Conservation (phyloP, 2,888 invertebrate genomes). For the Elysia crispata region DNA sequence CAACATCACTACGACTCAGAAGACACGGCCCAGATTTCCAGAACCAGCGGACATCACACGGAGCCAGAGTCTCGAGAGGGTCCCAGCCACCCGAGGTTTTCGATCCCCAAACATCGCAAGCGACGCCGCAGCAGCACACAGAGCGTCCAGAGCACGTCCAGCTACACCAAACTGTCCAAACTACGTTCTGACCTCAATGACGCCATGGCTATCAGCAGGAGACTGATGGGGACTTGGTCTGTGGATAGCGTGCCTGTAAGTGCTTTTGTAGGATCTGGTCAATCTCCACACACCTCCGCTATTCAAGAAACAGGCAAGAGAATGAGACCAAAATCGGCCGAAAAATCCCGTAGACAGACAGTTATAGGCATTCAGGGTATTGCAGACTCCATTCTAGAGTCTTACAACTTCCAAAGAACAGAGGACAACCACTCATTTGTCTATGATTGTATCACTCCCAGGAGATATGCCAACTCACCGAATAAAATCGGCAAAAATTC, state of each 20-base stretch:
- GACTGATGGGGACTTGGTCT: not conserved
- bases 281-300: too few species aligned
- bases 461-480: too few species aligned
- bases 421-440: constrained; percentile 24
- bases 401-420: constrained; percentile 17
- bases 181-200: not conserved
- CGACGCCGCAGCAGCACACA: not conserved
- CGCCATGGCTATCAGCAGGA: not conserved
- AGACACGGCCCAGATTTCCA: too few species aligned
- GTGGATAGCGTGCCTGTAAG: not conserved
- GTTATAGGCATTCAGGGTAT: not conserved
- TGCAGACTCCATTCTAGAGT: constrained; percentile 18
- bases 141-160: not conserved
- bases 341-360: not conserved
- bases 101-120: not conserved
- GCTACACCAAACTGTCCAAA: not conserved
- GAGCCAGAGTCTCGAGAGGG: too few species aligned
- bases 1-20: too few species aligned
- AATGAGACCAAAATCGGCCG: too few species aligned
- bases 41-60: too few species aligned
- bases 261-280: too few species aligned
- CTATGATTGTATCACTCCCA: constrained; percentile 21
- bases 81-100: too few species aligned
- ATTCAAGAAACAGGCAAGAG: too few species aligned
- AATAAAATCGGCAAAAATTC: too few species aligned